Evolutionary conservation across 2,113 vertebrate species (phyloP).

Genomic region (Ceyx margarethae): DNA sequence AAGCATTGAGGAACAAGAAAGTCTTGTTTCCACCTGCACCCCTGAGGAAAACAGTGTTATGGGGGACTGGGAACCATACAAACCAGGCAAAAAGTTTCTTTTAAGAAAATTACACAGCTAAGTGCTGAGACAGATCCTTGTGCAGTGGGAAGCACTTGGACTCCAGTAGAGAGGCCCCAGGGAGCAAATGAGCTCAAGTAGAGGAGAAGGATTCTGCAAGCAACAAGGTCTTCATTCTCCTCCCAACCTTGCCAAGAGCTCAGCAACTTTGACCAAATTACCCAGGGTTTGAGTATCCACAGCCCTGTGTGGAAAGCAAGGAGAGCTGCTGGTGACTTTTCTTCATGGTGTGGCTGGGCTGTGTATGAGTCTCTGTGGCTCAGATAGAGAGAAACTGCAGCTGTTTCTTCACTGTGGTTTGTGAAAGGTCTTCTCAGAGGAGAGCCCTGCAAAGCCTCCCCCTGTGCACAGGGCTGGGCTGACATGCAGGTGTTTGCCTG

Average conservation of each 20-base stretch:
- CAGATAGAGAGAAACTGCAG: neutral
- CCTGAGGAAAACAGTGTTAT: neutral
- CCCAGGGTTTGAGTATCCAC: neutral
- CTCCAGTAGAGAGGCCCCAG: neutral
- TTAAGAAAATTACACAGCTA: neutral
- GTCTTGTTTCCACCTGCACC: neutral
- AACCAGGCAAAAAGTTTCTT: neutral
- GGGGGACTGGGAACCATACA: neutral
- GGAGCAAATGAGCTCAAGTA: neutral
- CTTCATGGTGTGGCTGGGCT: neutral
- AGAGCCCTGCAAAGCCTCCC: neutral
- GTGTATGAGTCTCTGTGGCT: neutral
- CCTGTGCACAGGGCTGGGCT: neutral
- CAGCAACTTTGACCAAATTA: neutral
- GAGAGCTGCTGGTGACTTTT: neutral
- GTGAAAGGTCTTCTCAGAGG: neutral
- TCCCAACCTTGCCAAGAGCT: neutral
- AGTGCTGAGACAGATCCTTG: rapidly evolving
- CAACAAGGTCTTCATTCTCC: neutral
- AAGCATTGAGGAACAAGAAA: neutral
- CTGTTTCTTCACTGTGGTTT: neutral
- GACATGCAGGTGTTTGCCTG: neutral
- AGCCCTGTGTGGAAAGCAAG: neutral
- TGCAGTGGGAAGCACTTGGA: neutral
- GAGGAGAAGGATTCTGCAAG: neutral